These are phyloP conservation scores for Hydrocynus forskahlii DNA, from an alignment of 2,797 vertebrate genomes.

Conservation along the genomic window DNA sequence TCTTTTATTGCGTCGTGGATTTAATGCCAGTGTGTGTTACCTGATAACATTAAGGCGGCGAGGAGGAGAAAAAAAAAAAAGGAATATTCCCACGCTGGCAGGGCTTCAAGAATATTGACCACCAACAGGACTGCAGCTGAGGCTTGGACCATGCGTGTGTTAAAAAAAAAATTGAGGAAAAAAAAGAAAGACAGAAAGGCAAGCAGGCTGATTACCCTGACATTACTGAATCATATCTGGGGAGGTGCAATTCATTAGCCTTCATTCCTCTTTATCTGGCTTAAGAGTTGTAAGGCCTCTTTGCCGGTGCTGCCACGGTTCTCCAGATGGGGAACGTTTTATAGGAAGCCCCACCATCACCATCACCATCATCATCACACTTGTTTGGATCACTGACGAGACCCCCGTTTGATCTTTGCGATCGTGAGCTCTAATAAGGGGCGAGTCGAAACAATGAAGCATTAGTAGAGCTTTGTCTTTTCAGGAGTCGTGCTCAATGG, in stretches of 20 bases:
- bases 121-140: conserved; percentile 81
- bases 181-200: not conserved
- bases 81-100: conserved; percentile 75
- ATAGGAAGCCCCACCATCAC: not conserved
- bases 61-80: conserved; percentile 55
- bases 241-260: conserved; percentile 78
- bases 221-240: conserved; percentile 80
- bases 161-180: too few species aligned
- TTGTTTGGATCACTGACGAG: conserved; percentile 42
- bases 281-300: conserved; percentile 64
- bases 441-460: conserved; percentile 40
- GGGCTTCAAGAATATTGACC: conserved; percentile 82
- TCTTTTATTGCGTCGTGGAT: conserved; percentile 81
- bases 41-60: conserved; percentile 84
- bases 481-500: conserved; percentile 30
- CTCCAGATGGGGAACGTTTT: conserved; percentile 44
- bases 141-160: conserved; percentile 57
- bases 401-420: conserved; percentile 47
- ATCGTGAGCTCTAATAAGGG: conserved; percentile 40
- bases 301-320: conserved; percentile 57
- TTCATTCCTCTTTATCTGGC: conserved; percentile 75
- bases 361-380: not conserved
- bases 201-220: conserved; percentile 74
- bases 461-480: conserved; percentile 56
- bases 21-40: conserved; percentile 85